These are phyloP conservation scores for Diorhabda elongata DNA, from an alignment of 1,140 invertebrate genomes.

Conservation along the genomic window DNA sequence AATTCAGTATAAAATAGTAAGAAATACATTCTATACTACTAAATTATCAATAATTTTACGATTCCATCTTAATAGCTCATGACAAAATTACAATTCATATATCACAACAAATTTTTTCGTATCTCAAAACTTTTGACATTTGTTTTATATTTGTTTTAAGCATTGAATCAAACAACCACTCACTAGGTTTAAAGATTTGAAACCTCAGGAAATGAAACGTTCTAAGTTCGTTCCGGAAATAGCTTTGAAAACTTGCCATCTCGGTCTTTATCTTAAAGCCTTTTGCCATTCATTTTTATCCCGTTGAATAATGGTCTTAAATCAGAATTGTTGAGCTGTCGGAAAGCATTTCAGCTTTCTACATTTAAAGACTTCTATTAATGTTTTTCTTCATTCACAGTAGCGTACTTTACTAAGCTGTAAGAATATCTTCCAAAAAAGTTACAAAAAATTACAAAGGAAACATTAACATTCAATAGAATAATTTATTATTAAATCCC, in stretches of 20 bases:
- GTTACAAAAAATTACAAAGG: too few relatives aligned
- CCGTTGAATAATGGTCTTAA: slow-evolving; percentile 11
- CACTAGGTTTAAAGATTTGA: background rate
- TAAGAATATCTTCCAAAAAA: too few relatives aligned
- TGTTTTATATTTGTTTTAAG: background rate
- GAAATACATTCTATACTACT: too few relatives aligned
- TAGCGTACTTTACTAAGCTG: too few relatives aligned
- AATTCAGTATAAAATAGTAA: too few relatives aligned
- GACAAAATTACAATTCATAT: too few relatives aligned
- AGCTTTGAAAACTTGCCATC: slow-evolving; percentile 12
- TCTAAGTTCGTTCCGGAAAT: slow-evolving; percentile 12
- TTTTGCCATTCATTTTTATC: slow-evolving; percentile 8
- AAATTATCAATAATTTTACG: too few relatives aligned
- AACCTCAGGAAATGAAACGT: slow-evolving; percentile 13
- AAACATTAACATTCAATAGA: too few relatives aligned
- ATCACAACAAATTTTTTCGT: background rate
- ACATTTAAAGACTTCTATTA: background rate
- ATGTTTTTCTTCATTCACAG: background rate
- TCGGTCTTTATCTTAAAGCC: slow-evolving; percentile 14
- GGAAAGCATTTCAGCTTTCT: background rate
- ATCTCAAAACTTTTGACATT: background rate
- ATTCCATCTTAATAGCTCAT: too few relatives aligned
- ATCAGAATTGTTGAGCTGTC: slow-evolving; percentile 13
- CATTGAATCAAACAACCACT: slow-evolving; percentile 2
- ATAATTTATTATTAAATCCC: too few relatives aligned